These are phyloP conservation scores for Gymnogyps californianus DNA, from an alignment of 2,113 vertebrate species.

Conservation along the genomic window DNA sequence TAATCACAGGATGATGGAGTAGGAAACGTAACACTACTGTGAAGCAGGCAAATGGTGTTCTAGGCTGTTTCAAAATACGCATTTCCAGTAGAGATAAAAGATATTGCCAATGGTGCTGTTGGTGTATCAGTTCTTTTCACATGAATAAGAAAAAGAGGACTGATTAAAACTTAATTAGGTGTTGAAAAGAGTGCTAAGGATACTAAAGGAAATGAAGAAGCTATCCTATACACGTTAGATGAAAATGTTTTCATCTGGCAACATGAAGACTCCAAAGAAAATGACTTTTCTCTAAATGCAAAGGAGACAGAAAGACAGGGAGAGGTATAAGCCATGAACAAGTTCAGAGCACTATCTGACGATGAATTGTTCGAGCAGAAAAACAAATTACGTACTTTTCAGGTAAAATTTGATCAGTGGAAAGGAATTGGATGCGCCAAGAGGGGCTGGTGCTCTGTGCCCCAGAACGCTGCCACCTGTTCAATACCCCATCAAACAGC, in stretches of 20 bases:
- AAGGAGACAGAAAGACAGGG: background rate
- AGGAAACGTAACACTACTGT: background rate
- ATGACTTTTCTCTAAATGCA: background rate
- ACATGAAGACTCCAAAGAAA: background rate
- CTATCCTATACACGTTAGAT: accelerated
- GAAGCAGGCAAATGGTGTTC: background rate
- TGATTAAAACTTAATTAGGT: background rate
- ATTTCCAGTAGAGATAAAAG: background rate
- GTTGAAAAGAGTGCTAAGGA: background rate
- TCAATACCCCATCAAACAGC: no score
- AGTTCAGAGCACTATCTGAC: background rate
- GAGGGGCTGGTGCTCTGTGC: background rate
- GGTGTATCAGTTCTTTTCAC: background rate
- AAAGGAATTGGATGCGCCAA: background rate
- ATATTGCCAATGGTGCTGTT: background rate
- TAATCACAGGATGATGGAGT: background rate
- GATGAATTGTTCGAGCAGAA: background rate
- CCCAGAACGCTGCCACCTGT: background rate
- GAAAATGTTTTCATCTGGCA: background rate
- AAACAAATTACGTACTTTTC: background rate
- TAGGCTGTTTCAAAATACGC: background rate
- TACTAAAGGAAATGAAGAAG: background rate
- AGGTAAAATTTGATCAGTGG: background rate
- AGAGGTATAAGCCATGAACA: background rate
- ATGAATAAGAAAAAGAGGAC: background rate